Percentiles rank a stretch among this genome's conserved stretches.
These are phyloP conservation scores for Liparis tanakae DNA, from an alignment of 2,797 vertebrate species.

Conservation along the genomic window DNA sequence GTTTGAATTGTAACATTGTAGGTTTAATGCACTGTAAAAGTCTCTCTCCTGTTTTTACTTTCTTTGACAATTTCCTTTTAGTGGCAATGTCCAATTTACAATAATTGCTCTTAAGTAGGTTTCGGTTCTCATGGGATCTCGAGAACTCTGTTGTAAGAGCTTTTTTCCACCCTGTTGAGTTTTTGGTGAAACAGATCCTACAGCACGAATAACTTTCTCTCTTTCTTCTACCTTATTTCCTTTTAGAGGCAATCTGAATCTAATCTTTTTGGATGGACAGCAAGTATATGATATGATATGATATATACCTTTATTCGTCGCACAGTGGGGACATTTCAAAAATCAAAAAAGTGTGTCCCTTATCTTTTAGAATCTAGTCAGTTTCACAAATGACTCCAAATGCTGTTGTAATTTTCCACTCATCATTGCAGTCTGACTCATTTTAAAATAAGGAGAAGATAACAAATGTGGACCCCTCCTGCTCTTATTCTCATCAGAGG, in stretches of 20 bases:
- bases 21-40: constrained; percentile 7
- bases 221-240: constrained; percentile 32
- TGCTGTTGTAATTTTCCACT: constrained; percentile 9
- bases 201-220: constrained; percentile 39
- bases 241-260: constrained; percentile 17
- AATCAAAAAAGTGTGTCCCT: not conserved
- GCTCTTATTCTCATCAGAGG: constrained; percentile 1
- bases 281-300: constrained; percentile 20
- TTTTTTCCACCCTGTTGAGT: constrained; percentile 65
- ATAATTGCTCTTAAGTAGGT: constrained; percentile 74
- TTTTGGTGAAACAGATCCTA: constrained; percentile 61
- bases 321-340: too few relatives aligned
- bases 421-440: constrained; percentile 9
- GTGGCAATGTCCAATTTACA: constrained; percentile 72
- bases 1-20: constrained; percentile 26
- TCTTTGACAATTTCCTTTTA: constrained; percentile 61
- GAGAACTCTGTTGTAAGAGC: constrained; percentile 58
- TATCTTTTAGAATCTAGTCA: constrained; percentile 2
- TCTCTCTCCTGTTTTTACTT: constrained; percentile 31
- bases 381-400: constrained; percentile 8
- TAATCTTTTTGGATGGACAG: constrained; percentile 25
- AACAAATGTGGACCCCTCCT: constrained; percentile 9
- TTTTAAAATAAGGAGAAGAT: constrained; percentile 26
- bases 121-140: constrained; percentile 65
- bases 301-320: too few relatives aligned